A percentile compares a stretch with the other conserved stretches of the same genome.
These are phyloP conservation scores for Ophraella communa DNA, from an alignment of 2,888 invertebrate species.

Conservation along the genomic window DNA sequence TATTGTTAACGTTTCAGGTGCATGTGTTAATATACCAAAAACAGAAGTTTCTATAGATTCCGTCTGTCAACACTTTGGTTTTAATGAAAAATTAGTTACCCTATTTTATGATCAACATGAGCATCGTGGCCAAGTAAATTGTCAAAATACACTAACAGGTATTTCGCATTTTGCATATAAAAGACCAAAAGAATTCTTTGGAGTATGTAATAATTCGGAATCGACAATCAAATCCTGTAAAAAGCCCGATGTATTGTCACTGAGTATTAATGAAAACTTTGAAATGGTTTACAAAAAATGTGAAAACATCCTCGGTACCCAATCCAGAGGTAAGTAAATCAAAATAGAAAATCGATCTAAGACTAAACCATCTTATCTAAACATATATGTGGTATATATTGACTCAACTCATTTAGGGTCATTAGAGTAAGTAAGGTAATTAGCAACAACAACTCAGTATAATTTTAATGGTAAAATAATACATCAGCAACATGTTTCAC, in stretches of 20 bases:
- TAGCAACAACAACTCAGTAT: too few species aligned
- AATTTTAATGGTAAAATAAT: too few species aligned
- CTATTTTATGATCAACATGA: slow-evolving; percentile 89
- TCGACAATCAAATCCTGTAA: slow-evolving; percentile 93
- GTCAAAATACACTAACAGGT: slow-evolving; percentile 90
- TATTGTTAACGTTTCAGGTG: slow-evolving; percentile 59
- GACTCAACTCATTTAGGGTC: too few species aligned
- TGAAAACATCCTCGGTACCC: slow-evolving; percentile 85
- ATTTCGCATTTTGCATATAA: slow-evolving; percentile 89
- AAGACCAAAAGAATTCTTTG: slow-evolving; percentile 88
- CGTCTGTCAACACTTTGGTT: slow-evolving; percentile 77
- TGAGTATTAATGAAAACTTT: slow-evolving; percentile 96
- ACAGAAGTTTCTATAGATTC: slow-evolving; percentile 75
- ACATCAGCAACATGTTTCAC: too few species aligned
- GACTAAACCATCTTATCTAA: too few species aligned
- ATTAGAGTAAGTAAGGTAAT: too few species aligned
- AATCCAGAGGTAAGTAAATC: slow-evolving; percentile 73
- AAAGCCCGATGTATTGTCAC: slow-evolving; percentile 92
- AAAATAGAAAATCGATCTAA: too few species aligned
- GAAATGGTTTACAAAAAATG: slow-evolving; percentile 93
- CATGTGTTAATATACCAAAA: slow-evolving; percentile 74
- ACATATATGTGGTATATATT: too few species aligned
- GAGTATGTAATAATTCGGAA: slow-evolving; percentile 88
- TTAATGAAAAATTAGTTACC: slow-evolving; percentile 82
- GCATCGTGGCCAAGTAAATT: slow-evolving; percentile 88